Percentiles rank a stretch among this genome's conserved stretches.
Conservation (phyloP, 2,113 vertebrate genomes). For the Dolichotis patagonum region DNA sequence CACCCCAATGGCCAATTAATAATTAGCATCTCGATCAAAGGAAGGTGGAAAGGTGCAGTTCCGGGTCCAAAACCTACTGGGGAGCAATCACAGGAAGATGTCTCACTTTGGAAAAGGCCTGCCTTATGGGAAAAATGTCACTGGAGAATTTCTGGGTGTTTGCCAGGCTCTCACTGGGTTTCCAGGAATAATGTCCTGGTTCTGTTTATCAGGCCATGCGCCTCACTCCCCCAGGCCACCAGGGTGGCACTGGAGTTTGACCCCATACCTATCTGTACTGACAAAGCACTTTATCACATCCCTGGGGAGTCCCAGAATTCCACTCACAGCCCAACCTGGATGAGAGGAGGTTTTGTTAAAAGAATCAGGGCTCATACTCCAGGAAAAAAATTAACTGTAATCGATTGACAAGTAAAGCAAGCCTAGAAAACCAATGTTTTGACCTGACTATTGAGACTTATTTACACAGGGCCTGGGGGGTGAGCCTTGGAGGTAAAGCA, state of each 20-base stretch:
- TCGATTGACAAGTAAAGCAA: not conserved
- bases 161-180: constrained; percentile 57
- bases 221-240: not conserved
- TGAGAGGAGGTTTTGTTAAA: not conserved
- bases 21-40: not conserved
- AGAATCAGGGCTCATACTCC: not conserved
- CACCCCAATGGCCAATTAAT: not conserved
- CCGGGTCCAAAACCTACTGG: not conserved
- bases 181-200: constrained; percentile 52
- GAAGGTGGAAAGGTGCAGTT: not conserved
- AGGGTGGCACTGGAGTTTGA: constrained; percentile 65
- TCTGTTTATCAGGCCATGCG: constrained; percentile 34
- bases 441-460: not conserved
- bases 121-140: not conserved
- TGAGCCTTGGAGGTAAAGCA: not conserved
- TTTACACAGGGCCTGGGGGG: not conserved
- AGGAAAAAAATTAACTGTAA: not conserved
- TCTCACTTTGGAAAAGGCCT: not conserved
- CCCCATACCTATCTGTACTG: constrained; percentile 54
- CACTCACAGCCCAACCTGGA: not conserved
- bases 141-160: not conserved
- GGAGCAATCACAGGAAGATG: not conserved
- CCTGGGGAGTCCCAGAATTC: not conserved
- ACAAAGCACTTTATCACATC: constrained; percentile 52
- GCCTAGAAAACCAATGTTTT: not conserved